Evolutionary conservation across 2,797 vertebrate species (phyloP).

Genomic region (Micropoecilia bifurca): DNA sequence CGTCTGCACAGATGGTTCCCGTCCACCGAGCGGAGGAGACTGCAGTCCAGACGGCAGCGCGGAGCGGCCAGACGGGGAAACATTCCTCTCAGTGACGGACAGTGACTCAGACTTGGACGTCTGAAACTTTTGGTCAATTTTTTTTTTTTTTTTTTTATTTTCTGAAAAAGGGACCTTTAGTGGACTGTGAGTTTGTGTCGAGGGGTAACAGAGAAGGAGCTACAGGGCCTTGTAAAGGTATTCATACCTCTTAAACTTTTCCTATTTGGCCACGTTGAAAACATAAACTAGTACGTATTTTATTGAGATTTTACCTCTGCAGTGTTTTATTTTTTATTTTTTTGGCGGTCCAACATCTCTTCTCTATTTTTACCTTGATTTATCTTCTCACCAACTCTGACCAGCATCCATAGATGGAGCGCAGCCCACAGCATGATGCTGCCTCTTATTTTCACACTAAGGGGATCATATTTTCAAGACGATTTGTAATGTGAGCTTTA

Average conservation of each 20-base stretch:
- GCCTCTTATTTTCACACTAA: neutral
- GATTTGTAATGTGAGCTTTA: neutral
- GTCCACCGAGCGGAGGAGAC: slow-evolving; percentile 86
- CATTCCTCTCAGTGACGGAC: slow-evolving; percentile 94
- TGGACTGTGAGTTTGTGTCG: neutral
- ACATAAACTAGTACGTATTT: neutral
- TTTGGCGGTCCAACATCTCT: neutral
- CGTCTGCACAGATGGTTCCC: slow-evolving; percentile 86
- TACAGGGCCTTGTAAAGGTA: neutral
- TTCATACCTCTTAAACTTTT: neutral
- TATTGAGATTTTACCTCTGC: neutral
- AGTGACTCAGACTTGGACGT: slow-evolving; percentile 98
- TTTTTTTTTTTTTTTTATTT: too few species aligned
- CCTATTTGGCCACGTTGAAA: neutral
- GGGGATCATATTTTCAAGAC: neutral
- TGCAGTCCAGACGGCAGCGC: slow-evolving; percentile 89
- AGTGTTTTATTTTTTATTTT: neutral
- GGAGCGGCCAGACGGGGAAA: slow-evolving; percentile 89
- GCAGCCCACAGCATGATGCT: neutral
- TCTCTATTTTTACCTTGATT: neutral
- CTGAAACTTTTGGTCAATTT: slow-evolving; percentile 72
- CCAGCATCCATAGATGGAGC: neutral
- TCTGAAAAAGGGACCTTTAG: slow-evolving; percentile 18
- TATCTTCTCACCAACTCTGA: neutral
- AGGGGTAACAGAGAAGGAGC: slow-evolving; percentile 8